phyloP scores from a whole-genome alignment of 2,797 vertebrate genomes.

The Euphonia xanthogaster region DNA sequence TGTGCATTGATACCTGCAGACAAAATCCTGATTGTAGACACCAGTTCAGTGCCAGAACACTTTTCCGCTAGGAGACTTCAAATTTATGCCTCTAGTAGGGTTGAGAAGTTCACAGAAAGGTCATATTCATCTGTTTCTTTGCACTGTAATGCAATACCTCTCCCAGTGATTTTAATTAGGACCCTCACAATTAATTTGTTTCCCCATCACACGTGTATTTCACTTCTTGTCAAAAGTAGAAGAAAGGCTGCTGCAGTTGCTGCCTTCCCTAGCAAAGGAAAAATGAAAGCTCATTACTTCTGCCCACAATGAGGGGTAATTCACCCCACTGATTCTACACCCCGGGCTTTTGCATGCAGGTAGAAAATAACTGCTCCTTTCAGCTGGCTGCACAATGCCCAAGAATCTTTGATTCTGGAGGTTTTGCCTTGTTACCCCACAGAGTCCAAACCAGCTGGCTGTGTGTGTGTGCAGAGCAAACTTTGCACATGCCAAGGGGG shows the following conservation, averaged over 20 bases:
- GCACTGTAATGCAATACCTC: slow-evolving; percentile 57
- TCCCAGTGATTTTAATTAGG: slow-evolving; percentile 56
- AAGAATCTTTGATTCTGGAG: not conserved
- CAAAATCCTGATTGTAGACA: slow-evolving; percentile 80
- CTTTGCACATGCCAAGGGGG: fast-evolving
- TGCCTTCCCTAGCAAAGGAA: not conserved
- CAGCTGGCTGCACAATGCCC: not conserved
- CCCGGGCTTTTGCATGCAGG: not conserved
- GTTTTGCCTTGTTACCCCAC: not conserved
- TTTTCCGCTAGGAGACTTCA: slow-evolving; percentile 53
- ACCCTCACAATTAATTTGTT: slow-evolving; percentile 48
- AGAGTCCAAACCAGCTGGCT: not conserved
- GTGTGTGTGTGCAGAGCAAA: not conserved
- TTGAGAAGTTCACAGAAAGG: slow-evolving; percentile 69
- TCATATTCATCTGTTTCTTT: slow-evolving; percentile 53
- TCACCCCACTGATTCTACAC: not conserved
- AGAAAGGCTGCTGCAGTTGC: not conserved
- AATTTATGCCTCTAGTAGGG: slow-evolving; percentile 61
- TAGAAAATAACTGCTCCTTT: not conserved
- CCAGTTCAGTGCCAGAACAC: slow-evolving; percentile 60
- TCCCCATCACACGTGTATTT: not conserved
- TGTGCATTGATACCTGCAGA: slow-evolving; percentile 72
- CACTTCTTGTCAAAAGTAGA: not conserved
- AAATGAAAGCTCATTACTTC: not conserved
- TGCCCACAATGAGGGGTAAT: not conserved